These are phyloP conservation scores for Chydorus sphaericus DNA, from an alignment of 2,888 invertebrate genomes.

Conservation along the genomic window DNA sequence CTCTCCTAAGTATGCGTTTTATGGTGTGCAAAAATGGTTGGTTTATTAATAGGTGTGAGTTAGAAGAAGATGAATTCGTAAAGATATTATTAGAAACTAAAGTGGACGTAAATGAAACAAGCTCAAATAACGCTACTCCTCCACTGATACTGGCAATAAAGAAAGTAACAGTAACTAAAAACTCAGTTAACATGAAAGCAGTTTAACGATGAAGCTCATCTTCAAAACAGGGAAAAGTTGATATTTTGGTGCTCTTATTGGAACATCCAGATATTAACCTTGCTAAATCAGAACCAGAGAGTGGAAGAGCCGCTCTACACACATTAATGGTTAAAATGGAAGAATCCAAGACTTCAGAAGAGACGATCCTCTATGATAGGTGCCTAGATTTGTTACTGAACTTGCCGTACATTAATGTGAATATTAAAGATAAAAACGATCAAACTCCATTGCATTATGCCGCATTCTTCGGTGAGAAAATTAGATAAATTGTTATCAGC, in stretches of 20 bases:
- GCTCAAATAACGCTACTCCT: slow-evolving; percentile 24
- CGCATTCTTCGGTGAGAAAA: slow-evolving; percentile 14
- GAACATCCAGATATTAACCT: slow-evolving; percentile 29
- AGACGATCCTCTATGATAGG: slow-evolving; percentile 7
- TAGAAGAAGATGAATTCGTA: not conserved
- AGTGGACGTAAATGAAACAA: slow-evolving; percentile 43
- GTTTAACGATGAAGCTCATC: no score
- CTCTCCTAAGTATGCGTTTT: no score
- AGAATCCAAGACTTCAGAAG: not conserved
- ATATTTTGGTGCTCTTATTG: slow-evolving; percentile 39
- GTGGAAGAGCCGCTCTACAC: slow-evolving; percentile 10
- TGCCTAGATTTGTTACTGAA: slow-evolving; percentile 16
- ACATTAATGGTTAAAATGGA: slow-evolving; percentile 10
- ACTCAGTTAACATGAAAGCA: no score
- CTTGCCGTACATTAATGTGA: slow-evolving; percentile 34
- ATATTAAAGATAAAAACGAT: slow-evolving; percentile 44
- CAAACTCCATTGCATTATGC: slow-evolving; percentile 49
- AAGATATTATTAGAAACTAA: slow-evolving; percentile 38
- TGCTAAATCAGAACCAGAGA: not conserved
- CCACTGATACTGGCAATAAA: slow-evolving; percentile 44
- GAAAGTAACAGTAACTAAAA: not conserved
- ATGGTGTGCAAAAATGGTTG: no score
- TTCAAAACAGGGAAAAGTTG: slow-evolving; percentile 37
- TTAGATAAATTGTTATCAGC: no score
- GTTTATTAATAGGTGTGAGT: not conserved